Base-by-base conservation (phyloP, 2,113 vertebrate genomes). In the Steatornis caripensis region DNA sequence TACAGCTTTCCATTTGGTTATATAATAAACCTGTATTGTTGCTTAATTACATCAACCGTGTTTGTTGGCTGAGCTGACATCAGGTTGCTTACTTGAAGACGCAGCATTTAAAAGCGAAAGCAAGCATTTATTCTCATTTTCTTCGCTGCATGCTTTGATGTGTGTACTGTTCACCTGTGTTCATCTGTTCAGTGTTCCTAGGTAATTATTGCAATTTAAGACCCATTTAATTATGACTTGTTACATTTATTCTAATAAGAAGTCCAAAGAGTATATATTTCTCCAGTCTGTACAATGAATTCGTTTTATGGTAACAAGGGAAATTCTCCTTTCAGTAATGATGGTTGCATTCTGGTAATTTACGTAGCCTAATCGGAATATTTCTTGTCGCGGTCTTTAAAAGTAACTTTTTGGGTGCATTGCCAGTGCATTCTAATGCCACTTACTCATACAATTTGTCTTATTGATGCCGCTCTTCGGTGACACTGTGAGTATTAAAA, bases 201-300 rank as follows among this genome's bases (percentile, higher is more conserved):
- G 71, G 70, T 84, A 94, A 95, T 97, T 95, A 96, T 39, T 87
- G n/a, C 77, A 34, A 79, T 96, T 96, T 93, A 95, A 91, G 74
- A 92, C 49, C 75, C 54, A 81, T 90, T 94, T 93, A 97, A 91
- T 97, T 96, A 72, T 81, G 89, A 86, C 65, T 76, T 64, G 48
- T 92, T 94, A 60, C 57, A 68, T 89, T 95, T 95, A 77, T 95
- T 94, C 90, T 87, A 90, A 82, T 95, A 93, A 49, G 43, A 93
- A 89, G 32, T 87, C 65, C 61, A 89, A 87, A 78, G 36, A 94
- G 64, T 92, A 17, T 80, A 11, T 94, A 81, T 95, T 93, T 94
- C 62, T 88, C 21, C 36, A 54, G 58, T 83, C 86, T 53, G 36
- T 74, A 89, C 2, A 0, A 36, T 79, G 21, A 91, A 68, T 95